These are phyloP conservation scores for Cathartes aura DNA, from an alignment of 2,113 vertebrate species.

Conservation along the genomic window DNA sequence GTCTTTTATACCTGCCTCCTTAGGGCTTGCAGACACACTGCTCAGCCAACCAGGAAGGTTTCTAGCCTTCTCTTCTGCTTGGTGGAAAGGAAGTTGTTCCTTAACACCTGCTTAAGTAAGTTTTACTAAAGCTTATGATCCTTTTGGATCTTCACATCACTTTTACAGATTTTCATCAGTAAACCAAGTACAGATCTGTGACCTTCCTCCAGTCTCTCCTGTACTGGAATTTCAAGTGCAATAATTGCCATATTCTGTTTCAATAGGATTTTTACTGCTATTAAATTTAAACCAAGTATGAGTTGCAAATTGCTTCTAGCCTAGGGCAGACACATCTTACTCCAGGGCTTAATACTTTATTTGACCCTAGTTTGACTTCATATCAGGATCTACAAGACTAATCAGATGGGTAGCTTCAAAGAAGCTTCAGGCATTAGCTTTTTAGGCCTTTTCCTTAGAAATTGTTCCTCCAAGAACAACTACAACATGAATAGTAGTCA, in stretches of 20 bases:
- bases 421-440: not conserved
- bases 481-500: not conserved
- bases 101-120: not conserved
- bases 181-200: not conserved
- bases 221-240: not conserved
- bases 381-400: constrained; percentile 38
- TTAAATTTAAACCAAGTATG: constrained; percentile 52
- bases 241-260: constrained; percentile 33
- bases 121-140: not conserved
- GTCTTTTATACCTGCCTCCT: not conserved
- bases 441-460: not conserved
- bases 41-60: not conserved
- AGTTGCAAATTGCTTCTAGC: constrained; percentile 56
- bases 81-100: not conserved
- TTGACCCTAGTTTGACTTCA: constrained; percentile 41
- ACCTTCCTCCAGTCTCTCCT: not conserved
- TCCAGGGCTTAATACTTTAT: constrained; percentile 44
- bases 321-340: constrained; percentile 50
- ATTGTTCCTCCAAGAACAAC: not conserved
- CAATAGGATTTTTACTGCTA: constrained; percentile 50
- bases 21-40: rapidly evolving
- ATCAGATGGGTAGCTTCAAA: not conserved
- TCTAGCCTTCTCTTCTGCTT: not conserved
- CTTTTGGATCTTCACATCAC: not conserved
- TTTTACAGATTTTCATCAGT: not conserved